Evolutionary conservation across 2,888 invertebrate species (phyloP).

Genomic region (Chydorus sphaericus): DNA sequence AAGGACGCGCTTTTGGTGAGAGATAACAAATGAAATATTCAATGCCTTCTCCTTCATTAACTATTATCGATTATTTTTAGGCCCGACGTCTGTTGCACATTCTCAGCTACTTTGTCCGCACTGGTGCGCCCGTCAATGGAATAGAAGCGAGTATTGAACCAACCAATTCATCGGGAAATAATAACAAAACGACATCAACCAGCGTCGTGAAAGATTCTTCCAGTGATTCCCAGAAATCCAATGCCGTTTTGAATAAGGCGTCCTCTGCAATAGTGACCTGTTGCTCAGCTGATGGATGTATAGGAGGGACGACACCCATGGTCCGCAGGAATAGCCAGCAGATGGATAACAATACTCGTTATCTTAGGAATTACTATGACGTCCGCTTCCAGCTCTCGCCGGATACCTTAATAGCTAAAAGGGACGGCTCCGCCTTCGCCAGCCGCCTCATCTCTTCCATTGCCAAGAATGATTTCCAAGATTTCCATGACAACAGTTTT

Average conservation of each 20-base stretch:
- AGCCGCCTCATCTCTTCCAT: not conserved
- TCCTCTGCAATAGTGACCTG: too few species aligned
- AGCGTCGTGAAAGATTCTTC: too few species aligned
- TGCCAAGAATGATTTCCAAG: not conserved
- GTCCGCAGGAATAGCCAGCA: not conserved
- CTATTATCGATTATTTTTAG: too few species aligned
- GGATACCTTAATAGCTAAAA: not conserved
- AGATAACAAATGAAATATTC: too few species aligned
- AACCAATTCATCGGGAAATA: not conserved
- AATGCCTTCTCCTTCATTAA: too few species aligned
- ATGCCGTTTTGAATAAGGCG: too few species aligned
- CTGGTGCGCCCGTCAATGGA: not conserved
- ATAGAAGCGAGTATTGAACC: too few species aligned
- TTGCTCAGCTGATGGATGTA: too few species aligned
- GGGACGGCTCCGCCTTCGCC: not conserved
- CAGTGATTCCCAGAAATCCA: too few species aligned
- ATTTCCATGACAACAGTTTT: not conserved
- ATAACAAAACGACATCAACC: too few species aligned
- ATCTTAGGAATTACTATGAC: constrained; percentile 6
- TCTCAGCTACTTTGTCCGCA: constrained; percentile 3
- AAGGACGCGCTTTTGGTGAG: not conserved
- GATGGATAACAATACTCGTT: not conserved
- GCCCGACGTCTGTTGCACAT: not conserved
- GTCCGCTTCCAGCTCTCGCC: constrained; percentile 4
- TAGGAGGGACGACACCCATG: too few species aligned